Evolutionary conservation across 2,888 invertebrate species (phyloP).

Genomic region (Drosophila vallismaia): DNA sequence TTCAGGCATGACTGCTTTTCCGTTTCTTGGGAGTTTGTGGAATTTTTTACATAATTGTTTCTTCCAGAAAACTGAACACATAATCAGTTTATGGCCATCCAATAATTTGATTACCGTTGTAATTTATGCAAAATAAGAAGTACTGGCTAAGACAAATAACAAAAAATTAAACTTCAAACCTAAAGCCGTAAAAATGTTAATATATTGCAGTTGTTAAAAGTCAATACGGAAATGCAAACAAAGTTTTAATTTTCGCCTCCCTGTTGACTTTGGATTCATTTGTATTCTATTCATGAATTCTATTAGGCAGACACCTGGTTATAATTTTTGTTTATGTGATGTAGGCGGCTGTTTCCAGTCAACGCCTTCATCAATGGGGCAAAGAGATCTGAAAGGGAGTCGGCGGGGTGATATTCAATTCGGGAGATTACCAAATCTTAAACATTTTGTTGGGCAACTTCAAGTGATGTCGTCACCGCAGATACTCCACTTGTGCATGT

Average conservation of each 20-base stretch:
- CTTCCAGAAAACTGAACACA: background rate
- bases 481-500: constrained; percentile 45
- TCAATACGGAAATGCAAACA: background rate
- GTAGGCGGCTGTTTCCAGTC: constrained; percentile 40
- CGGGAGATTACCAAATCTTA: constrained; percentile 37
- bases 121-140: background rate
- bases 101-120: background rate
- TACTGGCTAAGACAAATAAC: background rate
- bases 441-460: constrained; percentile 37
- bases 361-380: constrained; percentile 28
- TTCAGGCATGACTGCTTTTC: background rate
- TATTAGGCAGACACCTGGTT: constrained; percentile 39
- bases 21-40: background rate
- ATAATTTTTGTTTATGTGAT: constrained; percentile 26
- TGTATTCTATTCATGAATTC: constrained; percentile 31
- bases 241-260: background rate
- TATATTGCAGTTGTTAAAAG: background rate
- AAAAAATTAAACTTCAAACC: background rate
- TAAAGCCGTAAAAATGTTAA: background rate
- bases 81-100: background rate
- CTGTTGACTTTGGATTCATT: constrained; percentile 20
- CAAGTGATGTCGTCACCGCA: constrained; percentile 42
- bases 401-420: constrained; percentile 26
- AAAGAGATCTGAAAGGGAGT: constrained; percentile 1
- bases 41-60: background rate